These are phyloP conservation scores for Momotus momota DNA, from an alignment of 2,797 vertebrate genomes.

Conservation along the genomic window DNA sequence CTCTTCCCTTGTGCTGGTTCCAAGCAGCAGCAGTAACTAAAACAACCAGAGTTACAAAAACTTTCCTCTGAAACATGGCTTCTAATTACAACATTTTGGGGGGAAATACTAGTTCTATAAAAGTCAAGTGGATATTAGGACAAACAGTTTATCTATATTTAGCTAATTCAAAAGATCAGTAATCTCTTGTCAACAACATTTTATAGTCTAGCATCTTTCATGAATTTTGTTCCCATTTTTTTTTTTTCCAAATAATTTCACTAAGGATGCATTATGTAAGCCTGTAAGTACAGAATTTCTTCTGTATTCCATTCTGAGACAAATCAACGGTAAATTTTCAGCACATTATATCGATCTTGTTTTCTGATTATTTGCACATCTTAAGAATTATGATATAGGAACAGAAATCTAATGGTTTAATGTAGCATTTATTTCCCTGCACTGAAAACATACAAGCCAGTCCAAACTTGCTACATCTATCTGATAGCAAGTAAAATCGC, in stretches of 20 bases:
- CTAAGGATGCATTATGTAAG: background rate
- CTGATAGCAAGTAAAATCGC: background rate
- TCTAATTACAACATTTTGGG: background rate
- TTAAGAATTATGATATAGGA: background rate
- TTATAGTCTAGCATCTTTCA: background rate
- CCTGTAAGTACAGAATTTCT: background rate
- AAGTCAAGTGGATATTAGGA: background rate
- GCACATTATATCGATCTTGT: background rate
- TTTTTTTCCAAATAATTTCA: background rate
- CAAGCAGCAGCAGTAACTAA: background rate
- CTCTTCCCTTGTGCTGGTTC: background rate
- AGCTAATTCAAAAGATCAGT: background rate
- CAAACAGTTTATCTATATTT: background rate
- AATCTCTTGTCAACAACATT: background rate
- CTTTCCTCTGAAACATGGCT: background rate
- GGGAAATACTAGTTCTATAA: background rate
- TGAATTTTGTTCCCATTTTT: background rate
- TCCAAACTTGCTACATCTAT: background rate
- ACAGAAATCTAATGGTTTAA: background rate
- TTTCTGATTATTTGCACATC: background rate
- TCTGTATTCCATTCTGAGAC: background rate
- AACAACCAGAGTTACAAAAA: background rate
- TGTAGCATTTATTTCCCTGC: background rate
- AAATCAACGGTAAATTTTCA: background rate
- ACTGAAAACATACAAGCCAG: background rate